Evolutionary conservation across 1,140 invertebrate genomes (phyloP).

Genomic region (Dolichoris vasculosae): DNA sequence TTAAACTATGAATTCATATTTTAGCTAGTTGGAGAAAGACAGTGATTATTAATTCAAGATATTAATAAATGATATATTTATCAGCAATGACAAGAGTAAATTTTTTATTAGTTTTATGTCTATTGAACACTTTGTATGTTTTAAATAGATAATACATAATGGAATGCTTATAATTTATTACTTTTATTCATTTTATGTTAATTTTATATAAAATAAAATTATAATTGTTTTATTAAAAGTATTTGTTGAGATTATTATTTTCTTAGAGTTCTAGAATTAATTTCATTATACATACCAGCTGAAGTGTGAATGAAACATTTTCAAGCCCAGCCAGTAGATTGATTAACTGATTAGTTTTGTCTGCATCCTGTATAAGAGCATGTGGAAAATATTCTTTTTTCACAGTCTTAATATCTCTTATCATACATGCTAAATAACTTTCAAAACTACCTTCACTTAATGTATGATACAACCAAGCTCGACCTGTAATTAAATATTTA

Average conservation of each 20-base stretch:
- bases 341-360: slow-evolving; percentile 73
- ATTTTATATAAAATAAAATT: neutral
- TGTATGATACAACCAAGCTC: slow-evolving; percentile 74
- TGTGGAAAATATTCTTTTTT: slow-evolving; percentile 72
- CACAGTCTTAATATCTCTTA: slow-evolving; percentile 67
- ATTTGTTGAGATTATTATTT: neutral
- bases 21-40: slow-evolving; percentile 7
- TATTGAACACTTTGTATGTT: slow-evolving; percentile 36
- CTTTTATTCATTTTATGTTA: slow-evolving; percentile 16
- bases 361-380: slow-evolving; percentile 72
- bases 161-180: slow-evolving; percentile 23
- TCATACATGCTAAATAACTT: slow-evolving; percentile 73
- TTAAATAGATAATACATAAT: slow-evolving; percentile 28
- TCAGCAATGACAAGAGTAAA: slow-evolving; percentile 36
- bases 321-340: slow-evolving; percentile 74
- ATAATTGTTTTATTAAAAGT: slow-evolving; percentile 3
- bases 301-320: slow-evolving; percentile 73
- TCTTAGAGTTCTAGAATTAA: neutral
- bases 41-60: slow-evolving; percentile 24
- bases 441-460: slow-evolving; percentile 74
- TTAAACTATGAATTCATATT: slow-evolving; percentile 3
- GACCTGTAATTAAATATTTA: slow-evolving; percentile 62
- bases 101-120: slow-evolving; percentile 18
- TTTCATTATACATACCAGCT: slow-evolving; percentile 65
- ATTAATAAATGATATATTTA: neutral